A percentile compares a stretch with the other conserved stretches of the same genome.
phyloP scores from a whole-genome alignment of 2,113 vertebrate species.

The Embiotoca jacksoni region DNA sequence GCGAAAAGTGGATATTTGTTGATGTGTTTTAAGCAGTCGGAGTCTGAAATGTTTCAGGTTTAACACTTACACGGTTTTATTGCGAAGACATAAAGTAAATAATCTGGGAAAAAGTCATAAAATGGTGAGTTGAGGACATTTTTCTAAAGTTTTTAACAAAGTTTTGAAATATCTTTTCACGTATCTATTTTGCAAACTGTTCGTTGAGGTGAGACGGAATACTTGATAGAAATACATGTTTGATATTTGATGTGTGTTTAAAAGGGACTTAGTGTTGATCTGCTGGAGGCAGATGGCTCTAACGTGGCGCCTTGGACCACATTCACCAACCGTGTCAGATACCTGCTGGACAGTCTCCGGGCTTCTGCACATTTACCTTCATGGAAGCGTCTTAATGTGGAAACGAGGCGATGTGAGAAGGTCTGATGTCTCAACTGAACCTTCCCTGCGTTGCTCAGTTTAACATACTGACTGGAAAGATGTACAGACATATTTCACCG shows the following conservation, averaged over 20 bases:
- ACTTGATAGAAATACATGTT: neutral
- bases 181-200: neutral
- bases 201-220: neutral
- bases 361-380: neutral
- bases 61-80: neutral
- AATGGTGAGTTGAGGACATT: conserved; percentile 71
- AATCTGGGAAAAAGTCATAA: conserved; percentile 3
- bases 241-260: neutral
- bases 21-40: conserved; percentile 14
- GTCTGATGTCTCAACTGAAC: neutral
- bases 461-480: neutral
- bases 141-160: conserved; percentile 53
- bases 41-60: conserved; percentile 12
- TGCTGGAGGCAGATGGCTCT: conserved; percentile 33
- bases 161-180: conserved; percentile 28
- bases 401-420: neutral
- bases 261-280: neutral
- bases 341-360: neutral
- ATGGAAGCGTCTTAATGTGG: neutral
- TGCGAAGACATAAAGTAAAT: neutral
- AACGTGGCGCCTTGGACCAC: conserved; percentile 74
- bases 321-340: conserved; percentile 49
- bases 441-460: neutral
- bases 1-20: conserved; percentile 51
- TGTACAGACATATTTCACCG: neutral